These are phyloP conservation scores for Meda fulgida DNA, from an alignment of 2,797 vertebrate genomes.

Conservation along the genomic window DNA sequence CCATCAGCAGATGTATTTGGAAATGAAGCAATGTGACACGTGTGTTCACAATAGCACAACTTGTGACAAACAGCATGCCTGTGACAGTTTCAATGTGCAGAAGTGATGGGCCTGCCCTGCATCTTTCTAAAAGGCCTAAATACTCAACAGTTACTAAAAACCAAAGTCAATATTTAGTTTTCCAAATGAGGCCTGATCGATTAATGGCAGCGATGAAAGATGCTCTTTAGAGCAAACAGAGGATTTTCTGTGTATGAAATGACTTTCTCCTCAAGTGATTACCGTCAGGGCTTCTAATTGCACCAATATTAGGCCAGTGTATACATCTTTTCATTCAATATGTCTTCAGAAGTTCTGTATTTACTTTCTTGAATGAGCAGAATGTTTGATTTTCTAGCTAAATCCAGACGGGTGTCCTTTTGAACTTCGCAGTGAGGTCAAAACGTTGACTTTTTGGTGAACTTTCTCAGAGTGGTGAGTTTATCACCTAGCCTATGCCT, in stretches of 20 bases:
- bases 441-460: slow-evolving; percentile 70
- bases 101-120: slow-evolving; percentile 62
- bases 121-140: slow-evolving; percentile 70
- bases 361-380: slow-evolving; percentile 33
- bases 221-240: slow-evolving; percentile 73
- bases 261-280: slow-evolving; percentile 63
- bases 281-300: slow-evolving; percentile 55
- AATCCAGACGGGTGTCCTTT: slow-evolving; percentile 6
- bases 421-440: slow-evolving; percentile 41
- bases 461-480: slow-evolving; percentile 50
- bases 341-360: slow-evolving; percentile 39
- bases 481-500: slow-evolving; percentile 62
- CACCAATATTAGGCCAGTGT: slow-evolving; percentile 59
- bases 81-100: slow-evolving; percentile 54
- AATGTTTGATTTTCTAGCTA: slow-evolving; percentile 45
- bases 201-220: slow-evolving; percentile 70
- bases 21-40: not conserved
- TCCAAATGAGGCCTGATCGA: slow-evolving; percentile 74
- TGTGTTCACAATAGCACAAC: not conserved
- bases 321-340: slow-evolving; percentile 55
- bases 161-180: slow-evolving; percentile 80
- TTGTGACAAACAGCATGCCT: not conserved
- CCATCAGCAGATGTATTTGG: not conserved
- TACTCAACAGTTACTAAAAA: slow-evolving; percentile 64
- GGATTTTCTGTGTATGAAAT: slow-evolving; percentile 71